Conservation (phyloP, 2,888 invertebrate species). For the Chrysodeixis includens region DNA sequence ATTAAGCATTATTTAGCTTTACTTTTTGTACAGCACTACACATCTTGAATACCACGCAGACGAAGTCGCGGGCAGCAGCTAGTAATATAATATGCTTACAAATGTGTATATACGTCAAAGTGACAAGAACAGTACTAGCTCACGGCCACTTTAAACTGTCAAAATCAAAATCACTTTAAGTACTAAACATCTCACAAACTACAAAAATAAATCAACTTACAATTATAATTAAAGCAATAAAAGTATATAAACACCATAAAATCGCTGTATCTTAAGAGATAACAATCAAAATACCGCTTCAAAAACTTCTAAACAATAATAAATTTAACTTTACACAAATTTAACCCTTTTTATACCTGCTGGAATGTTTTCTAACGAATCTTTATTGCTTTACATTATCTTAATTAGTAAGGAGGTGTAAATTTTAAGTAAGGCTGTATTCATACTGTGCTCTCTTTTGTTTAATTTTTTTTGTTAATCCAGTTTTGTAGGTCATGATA, state of each 20-base stretch:
- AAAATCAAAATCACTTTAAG: too few species aligned
- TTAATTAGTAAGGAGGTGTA: slow-evolving; percentile 74
- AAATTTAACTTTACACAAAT: slow-evolving; percentile 63
- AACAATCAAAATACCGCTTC: slow-evolving; percentile 28
- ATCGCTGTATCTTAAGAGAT: slow-evolving; percentile 23
- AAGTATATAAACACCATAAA: slow-evolving; percentile 30
- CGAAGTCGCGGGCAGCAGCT: too few species aligned
- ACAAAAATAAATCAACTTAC: not conserved
- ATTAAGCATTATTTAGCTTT: too few species aligned
- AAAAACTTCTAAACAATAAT: slow-evolving; percentile 49
- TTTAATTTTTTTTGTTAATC: too few species aligned
- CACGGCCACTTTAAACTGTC: too few species aligned
- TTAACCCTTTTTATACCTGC: slow-evolving; percentile 54
- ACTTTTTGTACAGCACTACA: too few species aligned
- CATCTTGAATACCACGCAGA: too few species aligned
- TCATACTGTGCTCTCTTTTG: slow-evolving; percentile 16
- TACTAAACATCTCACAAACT: too few species aligned
- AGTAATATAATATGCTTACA: too few species aligned
- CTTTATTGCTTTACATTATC: slow-evolving; percentile 71
- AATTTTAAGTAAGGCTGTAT: slow-evolving; percentile 58
- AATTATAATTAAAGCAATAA: slow-evolving; percentile 21
- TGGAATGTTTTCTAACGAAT: slow-evolving; percentile 62
- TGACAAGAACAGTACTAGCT: too few species aligned
- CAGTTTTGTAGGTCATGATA: too few species aligned
- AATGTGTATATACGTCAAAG: too few species aligned